Evolutionary conservation across 2,888 invertebrate species (phyloP), one percentile per base, ranked within the genome.

Genomic region (Clepsis dumicolana): DNA sequence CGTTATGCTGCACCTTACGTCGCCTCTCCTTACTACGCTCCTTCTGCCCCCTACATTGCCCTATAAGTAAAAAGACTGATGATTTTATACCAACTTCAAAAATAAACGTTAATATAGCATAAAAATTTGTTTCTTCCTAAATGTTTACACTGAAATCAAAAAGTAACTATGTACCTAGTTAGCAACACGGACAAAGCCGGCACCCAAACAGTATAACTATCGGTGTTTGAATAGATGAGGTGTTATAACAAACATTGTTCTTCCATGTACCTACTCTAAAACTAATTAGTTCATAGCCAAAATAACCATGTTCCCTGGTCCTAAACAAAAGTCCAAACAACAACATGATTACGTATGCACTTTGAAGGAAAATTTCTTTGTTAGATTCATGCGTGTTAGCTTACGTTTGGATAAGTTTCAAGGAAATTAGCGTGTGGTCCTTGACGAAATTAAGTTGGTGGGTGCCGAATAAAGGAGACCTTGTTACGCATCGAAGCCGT

Each of bases 21-120:
- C 8, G 78, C 77, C 4, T 59, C 71, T 41, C 70, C 87, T 24
- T 87, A 87, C 76, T 81, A 74, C 52, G 86, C 82, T n/a, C 82
- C 86, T 2, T 83, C 91, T 63, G 90, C 90, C 12, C 89, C 91
- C 10, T 61, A 87, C 18, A 73, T 89, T 61, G 88, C 90, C 70
- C 78, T 85, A 32, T 66, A 70, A 73, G 59, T 48, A 27, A 64
- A 87, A 79, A 84, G 85, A 89, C 86, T 88, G 83, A 82, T 12
- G 21, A 59, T 70, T 71, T 72, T 72, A 81, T 80, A 76, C 76
- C 73, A 75, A 79, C 41, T 81, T 80, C 78, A 25, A 62, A 25
- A 63, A 64, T 63, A 41, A 61, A 65, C 12, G 18, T 2, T 52
- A 25, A 25, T 18, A 3, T 52, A 62, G 25, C 48, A 32, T 44